These are phyloP conservation scores for Dendrophyllia cribrosa DNA, from an alignment of 64 coral and sea anemone species.

Conservation along the genomic window DNA sequence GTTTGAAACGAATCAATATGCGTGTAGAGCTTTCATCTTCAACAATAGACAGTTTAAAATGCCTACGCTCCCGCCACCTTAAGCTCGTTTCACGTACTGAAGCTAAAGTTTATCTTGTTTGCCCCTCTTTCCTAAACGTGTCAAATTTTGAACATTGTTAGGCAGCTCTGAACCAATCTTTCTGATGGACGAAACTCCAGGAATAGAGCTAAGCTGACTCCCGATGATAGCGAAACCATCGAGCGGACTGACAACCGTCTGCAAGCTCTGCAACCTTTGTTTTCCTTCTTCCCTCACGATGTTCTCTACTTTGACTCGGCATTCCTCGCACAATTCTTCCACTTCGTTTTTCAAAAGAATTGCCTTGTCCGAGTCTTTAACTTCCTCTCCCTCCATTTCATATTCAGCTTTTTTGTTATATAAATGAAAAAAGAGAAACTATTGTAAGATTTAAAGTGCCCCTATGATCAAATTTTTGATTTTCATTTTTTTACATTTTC, in stretches of 20 bases:
- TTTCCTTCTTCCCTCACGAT: slow-evolving; percentile 66
- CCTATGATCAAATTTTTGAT: too few relatives aligned
- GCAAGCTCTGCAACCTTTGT: slow-evolving; percentile 18
- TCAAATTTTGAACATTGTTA: slow-evolving; percentile 21
- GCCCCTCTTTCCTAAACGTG: slow-evolving; percentile 2
- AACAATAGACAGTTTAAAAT: too few relatives aligned
- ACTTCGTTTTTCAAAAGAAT: slow-evolving; percentile 59
- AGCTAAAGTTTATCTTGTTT: neutral
- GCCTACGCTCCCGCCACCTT: too few relatives aligned
- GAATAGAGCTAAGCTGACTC: slow-evolving; percentile 32
- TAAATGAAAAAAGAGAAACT: neutral
- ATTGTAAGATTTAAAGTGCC: neutral
- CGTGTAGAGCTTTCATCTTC: too few relatives aligned
- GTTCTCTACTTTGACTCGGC: slow-evolving; percentile 34
- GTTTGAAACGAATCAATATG: too few relatives aligned
- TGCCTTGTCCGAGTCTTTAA: slow-evolving; percentile 31
- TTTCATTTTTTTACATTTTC: too few relatives aligned
- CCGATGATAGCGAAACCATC: slow-evolving; percentile 39
- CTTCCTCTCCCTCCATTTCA: slow-evolving; percentile 16
- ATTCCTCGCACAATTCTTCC: slow-evolving; percentile 60
- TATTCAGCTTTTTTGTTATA: neutral
- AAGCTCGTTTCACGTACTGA: too few relatives aligned
- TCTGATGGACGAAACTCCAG: slow-evolving; percentile 31
- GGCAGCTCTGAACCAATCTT: slow-evolving; percentile 28
- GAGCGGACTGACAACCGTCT: slow-evolving; percentile 19